Evolutionary conservation across 2,797 vertebrate genomes (phyloP).

Genomic region (Enteromius treurensis): DNA sequence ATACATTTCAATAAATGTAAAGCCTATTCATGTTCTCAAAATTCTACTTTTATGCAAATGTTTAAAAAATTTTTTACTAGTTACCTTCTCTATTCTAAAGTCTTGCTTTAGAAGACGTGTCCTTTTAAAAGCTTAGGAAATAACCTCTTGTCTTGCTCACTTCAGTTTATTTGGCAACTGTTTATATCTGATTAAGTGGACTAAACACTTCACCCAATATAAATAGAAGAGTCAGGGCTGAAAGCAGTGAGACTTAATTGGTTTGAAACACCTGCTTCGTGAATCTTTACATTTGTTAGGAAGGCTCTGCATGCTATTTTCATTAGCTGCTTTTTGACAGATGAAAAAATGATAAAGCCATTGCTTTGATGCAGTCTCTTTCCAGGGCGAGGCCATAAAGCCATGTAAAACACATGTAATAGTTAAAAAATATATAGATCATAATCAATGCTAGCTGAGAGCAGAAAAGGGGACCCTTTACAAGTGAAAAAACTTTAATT

Average conservation of each 20-base stretch:
- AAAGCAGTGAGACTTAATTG: slow-evolving; percentile 45
- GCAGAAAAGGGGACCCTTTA: slow-evolving; percentile 65
- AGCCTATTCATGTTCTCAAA: neutral
- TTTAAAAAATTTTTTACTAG: neutral
- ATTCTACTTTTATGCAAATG: slow-evolving; percentile 4
- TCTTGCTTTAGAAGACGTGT: neutral
- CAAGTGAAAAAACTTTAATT: slow-evolving; percentile 64
- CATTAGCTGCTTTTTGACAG: slow-evolving; percentile 46
- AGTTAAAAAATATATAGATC: slow-evolving; percentile 69
- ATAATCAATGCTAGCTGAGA: slow-evolving; percentile 60
- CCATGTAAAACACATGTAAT: slow-evolving; percentile 62
- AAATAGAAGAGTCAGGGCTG: slow-evolving; percentile 10
- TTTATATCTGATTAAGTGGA: slow-evolving; percentile 41
- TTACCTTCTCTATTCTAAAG: neutral
- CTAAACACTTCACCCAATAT: slow-evolving; percentile 19
- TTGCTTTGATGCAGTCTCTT: slow-evolving; percentile 58
- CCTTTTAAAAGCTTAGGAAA: neutral
- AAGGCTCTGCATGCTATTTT: slow-evolving; percentile 47
- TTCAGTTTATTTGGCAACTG: neutral
- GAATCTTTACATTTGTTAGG: slow-evolving; percentile 34
- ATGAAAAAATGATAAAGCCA: slow-evolving; percentile 22
- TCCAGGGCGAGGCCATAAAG: slow-evolving; percentile 51
- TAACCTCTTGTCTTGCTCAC: neutral
- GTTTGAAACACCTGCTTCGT: slow-evolving; percentile 52
- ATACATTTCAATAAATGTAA: slow-evolving; percentile 16